phyloP scores from a whole-genome alignment of 2,113 vertebrate genomes.

The Stegastes partitus region DNA sequence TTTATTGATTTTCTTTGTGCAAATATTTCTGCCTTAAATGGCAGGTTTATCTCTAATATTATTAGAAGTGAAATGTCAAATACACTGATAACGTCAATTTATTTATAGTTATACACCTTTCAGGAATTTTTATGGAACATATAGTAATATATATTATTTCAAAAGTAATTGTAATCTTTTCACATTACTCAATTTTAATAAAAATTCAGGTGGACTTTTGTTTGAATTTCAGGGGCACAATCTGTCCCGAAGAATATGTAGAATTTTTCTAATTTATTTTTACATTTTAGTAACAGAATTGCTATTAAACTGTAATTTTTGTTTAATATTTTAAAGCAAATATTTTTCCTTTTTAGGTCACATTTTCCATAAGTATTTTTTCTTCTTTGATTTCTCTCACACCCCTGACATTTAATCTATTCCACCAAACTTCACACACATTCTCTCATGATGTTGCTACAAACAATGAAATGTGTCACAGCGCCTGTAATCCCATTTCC shows the following conservation, averaged over 20 bases:
- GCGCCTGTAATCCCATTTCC: conserved; percentile 14
- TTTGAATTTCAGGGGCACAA: too few relatives aligned
- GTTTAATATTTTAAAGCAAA: too few relatives aligned
- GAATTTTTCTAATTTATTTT: too few relatives aligned
- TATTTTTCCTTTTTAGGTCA: background rate
- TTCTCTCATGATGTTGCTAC: conserved; percentile 25
- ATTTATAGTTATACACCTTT: background rate
- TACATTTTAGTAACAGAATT: too few relatives aligned
- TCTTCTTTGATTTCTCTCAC: background rate
- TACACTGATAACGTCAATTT: background rate
- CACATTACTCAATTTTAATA: too few relatives aligned
- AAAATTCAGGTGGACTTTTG: too few relatives aligned
- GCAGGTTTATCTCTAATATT: background rate
- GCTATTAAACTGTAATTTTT: background rate
- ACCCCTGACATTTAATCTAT: background rate
- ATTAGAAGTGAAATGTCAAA: background rate
- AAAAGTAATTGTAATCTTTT: background rate
- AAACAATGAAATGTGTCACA: conserved; percentile 11
- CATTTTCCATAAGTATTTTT: background rate
- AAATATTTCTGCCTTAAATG: too few relatives aligned
- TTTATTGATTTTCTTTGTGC: background rate
- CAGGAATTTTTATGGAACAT: background rate
- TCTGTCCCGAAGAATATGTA: too few relatives aligned
- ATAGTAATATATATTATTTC: background rate
- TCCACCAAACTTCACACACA: conserved; percentile 19